A percentile compares a stretch with the other conserved stretches of the same genome.
phyloP scores from a whole-genome alignment of 1,140 invertebrate species.

The Dolichoris vasculosae region DNA sequence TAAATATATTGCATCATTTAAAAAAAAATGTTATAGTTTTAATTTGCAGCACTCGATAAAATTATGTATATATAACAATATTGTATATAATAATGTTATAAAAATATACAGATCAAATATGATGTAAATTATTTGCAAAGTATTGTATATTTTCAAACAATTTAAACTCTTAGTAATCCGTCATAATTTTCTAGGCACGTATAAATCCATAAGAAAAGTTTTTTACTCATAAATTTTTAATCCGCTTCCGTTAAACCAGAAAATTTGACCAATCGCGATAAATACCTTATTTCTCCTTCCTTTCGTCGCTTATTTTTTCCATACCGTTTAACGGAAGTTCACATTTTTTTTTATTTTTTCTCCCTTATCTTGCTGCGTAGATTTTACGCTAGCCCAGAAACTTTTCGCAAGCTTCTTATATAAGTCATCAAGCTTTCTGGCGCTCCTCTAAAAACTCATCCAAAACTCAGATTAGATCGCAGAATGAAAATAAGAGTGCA shows the following conservation, averaged over 20 bases:
- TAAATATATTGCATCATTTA: too few relatives aligned
- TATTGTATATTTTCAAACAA: too few relatives aligned
- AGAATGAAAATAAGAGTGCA: constrained; percentile 55
- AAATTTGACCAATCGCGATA: constrained; percentile 32
- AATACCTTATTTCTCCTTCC: background rate
- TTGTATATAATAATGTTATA: too few relatives aligned
- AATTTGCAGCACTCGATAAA: too few relatives aligned
- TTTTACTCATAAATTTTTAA: constrained; percentile 26
- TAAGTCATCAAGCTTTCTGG: constrained; percentile 66
- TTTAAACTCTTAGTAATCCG: too few relatives aligned
- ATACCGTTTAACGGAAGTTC: background rate
- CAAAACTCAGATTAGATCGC: constrained; percentile 69
- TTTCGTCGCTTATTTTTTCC: background rate
- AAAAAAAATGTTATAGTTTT: too few relatives aligned
- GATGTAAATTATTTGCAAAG: too few relatives aligned
- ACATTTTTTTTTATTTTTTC: constrained; percentile 50
- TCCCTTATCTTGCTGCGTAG: constrained; percentile 47
- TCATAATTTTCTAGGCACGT: background rate
- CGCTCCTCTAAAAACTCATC: constrained; percentile 67
- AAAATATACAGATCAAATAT: too few relatives aligned
- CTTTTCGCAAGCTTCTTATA: constrained; percentile 68
- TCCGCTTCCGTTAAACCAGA: background rate
- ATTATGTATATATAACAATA: too few relatives aligned
- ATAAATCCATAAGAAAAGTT: background rate
- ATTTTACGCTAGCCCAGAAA: constrained; percentile 64